Evolutionary conservation across 2,888 invertebrate species (phyloP), one percentile per base, ranked within the genome.

Genomic region (Holacanthella duospinosa): DNA sequence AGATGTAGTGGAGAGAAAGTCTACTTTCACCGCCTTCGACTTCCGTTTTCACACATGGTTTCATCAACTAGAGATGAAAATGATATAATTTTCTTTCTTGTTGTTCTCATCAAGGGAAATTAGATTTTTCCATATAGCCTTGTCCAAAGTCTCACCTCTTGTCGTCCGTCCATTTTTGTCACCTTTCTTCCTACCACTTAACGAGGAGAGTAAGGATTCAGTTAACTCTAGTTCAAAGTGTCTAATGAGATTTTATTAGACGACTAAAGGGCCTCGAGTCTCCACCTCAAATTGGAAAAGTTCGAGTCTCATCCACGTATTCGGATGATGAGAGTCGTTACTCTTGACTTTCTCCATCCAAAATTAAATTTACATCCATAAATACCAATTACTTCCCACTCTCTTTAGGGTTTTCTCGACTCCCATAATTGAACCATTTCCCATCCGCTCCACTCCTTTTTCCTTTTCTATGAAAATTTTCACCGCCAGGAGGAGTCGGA

Each of bases 301-400:
- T 36, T 36, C 36, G 36, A 16, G 36, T 9, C 36, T 36, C 36
- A 36, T 36, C 36, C 36, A 36, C 36, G 36, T 16, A 36, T 48
- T 48, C n/a, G 48, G 55, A 55, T 29, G 29, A 55, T 29, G 55
- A 27, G 28, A 29, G 55, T 29, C 55, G 55, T 55, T 55, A 55
- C 4, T 55, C 29, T 29, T 55, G 55, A 55, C 55, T 55, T 55
- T 55, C 55, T 55, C 55, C 27, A 29, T 29, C 55, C 55, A 27
- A 55, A 55, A 55, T 55, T 55, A 55, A 55, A 55, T 55, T 55
- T 55, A 55, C 55, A 55, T 55, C 55, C 29, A 55, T 55, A 55
- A 55, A 55, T 55, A 55, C 55, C 55, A 55, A 55, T 55, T 55
- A 55, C 55, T 55, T 55, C 19, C 55, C 27, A 55, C 27, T 25